These are phyloP conservation scores for Drosophila kuntzei DNA, from an alignment of 2,888 invertebrate genomes.

Conservation along the genomic window DNA sequence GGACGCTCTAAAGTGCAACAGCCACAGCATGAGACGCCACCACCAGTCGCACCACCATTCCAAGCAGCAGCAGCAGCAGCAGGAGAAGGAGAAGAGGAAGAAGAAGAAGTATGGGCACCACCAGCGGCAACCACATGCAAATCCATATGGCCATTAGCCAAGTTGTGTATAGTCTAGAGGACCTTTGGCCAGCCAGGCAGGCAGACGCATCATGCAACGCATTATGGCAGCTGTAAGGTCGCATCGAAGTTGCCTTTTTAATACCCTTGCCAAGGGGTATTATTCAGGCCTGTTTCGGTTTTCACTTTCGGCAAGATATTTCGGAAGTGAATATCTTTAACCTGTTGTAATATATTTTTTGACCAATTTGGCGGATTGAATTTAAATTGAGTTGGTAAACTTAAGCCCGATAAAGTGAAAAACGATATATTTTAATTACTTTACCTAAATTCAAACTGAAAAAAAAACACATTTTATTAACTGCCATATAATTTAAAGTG, in stretches of 20 bases:
- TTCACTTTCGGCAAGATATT: too few species aligned
- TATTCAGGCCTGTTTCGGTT: too few species aligned
- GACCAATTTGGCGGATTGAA: too few species aligned
- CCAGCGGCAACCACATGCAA: constrained; percentile 60
- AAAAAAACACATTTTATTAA: too few species aligned
- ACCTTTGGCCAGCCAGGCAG: constrained; percentile 4
- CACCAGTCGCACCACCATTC: constrained; percentile 24
- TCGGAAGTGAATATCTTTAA: too few species aligned
- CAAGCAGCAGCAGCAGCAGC: neutral
- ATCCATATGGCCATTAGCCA: constrained; percentile 54
- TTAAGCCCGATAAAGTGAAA: too few species aligned
- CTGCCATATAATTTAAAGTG: too few species aligned
- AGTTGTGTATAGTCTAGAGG: constrained; percentile 6
- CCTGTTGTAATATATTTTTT: too few species aligned
- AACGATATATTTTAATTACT: too few species aligned
- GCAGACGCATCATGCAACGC: constrained; percentile 9
- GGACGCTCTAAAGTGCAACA: constrained; percentile 45
- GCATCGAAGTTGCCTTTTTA: constrained; percentile 12
- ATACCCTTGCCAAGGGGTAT: constrained; percentile 6
- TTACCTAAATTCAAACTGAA: too few species aligned
- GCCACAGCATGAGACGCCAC: constrained; percentile 16
- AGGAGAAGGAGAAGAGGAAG: neutral
- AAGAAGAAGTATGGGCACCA: constrained; percentile 19
- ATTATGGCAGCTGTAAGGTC: constrained; percentile 23
- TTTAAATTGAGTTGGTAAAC: too few species aligned